These are phyloP conservation scores for Perizoma affinitatum DNA, from an alignment of 2,888 invertebrate species.

Conservation along the genomic window DNA sequence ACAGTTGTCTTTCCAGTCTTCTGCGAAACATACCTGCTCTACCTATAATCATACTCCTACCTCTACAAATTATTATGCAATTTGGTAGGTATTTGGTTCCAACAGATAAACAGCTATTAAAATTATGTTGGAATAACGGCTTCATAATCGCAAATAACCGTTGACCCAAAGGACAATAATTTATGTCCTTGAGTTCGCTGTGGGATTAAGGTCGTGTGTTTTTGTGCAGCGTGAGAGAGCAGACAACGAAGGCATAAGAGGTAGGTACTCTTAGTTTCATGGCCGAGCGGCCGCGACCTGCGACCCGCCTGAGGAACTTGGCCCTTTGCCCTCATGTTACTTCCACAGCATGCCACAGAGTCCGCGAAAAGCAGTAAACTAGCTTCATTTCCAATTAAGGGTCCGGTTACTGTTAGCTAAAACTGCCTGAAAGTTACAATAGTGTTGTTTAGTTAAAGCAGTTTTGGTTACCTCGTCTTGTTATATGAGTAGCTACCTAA, in stretches of 20 bases:
- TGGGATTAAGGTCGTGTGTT: conserved; percentile 5
- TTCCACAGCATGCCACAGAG: neutral
- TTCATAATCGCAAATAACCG: conserved; percentile 5
- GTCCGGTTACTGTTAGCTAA: too few species aligned
- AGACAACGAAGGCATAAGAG: neutral
- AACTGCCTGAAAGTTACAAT: too few species aligned
- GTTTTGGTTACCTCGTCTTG: too few species aligned
- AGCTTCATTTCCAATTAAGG: too few species aligned
- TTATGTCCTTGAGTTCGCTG: conserved; percentile 10
- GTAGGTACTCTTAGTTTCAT: conserved; percentile 13
- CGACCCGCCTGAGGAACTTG: conserved; percentile 41
- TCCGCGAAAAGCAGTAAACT: neutral
- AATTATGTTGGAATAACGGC: neutral
- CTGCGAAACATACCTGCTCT: too few species aligned
- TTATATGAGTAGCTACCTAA: too few species aligned
- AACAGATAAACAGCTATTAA: too few species aligned
- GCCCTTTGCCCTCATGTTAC: conserved; percentile 40
- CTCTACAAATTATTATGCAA: too few species aligned
- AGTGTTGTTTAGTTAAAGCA: too few species aligned
- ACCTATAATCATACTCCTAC: too few species aligned
- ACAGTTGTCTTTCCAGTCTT: too few species aligned
- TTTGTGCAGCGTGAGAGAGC: conserved; percentile 15
- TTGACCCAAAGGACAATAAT: conserved; percentile 11
- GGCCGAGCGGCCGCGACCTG: conserved; percentile 34
- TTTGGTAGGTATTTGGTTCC: too few species aligned